Percentiles rank a stretch among this genome's conserved stretches.
Conservation (phyloP, 2,797 vertebrate genomes). For the Pseudomugil gertrudae region DNA sequence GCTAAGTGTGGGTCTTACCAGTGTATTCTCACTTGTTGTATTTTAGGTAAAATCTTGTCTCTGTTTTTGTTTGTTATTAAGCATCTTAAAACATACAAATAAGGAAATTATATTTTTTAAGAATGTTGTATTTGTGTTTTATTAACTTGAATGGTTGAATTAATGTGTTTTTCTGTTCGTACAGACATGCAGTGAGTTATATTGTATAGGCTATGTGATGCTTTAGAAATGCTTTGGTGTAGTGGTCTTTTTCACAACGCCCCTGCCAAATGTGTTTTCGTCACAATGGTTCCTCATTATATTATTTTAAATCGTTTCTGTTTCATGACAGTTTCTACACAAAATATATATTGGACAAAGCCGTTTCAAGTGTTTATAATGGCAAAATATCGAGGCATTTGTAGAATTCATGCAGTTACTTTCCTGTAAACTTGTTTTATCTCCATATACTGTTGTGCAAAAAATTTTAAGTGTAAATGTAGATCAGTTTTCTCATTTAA, state of each 20-base stretch:
- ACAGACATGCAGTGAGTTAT: constrained; percentile 37
- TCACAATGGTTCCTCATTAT: constrained; percentile 2
- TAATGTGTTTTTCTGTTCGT: too few relatives aligned
- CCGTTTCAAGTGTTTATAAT: constrained; percentile 13
- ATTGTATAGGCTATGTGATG: constrained; percentile 66
- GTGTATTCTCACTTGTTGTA: constrained; percentile 20
- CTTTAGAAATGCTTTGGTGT: constrained; percentile 28
- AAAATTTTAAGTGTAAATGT: constrained; percentile 22
- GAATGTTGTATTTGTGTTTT: constrained; percentile 49
- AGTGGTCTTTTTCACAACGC: constrained; percentile 24
- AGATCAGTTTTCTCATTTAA: constrained; percentile 10
- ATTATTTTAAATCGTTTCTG: constrained; percentile 7
- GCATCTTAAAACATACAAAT: constrained; percentile 22
- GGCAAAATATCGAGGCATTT: constrained; percentile 4
- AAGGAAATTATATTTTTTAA: constrained; percentile 63
- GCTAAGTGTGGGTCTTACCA: constrained; percentile 14
- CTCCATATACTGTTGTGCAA: constrained; percentile 11
- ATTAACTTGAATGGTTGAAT: constrained; percentile 40
- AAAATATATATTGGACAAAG: constrained; percentile 21
- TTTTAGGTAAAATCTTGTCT: constrained; percentile 20
- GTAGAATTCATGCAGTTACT: constrained; percentile 22
- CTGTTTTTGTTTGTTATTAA: constrained; percentile 5
- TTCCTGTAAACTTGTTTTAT: constrained; percentile 2
- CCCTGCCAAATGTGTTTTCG: constrained; percentile 34
- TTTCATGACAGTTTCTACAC: constrained; percentile 13